phyloP scores from a whole-genome alignment of 2,113 vertebrate species.

The Lucifuga dentata region DNA sequence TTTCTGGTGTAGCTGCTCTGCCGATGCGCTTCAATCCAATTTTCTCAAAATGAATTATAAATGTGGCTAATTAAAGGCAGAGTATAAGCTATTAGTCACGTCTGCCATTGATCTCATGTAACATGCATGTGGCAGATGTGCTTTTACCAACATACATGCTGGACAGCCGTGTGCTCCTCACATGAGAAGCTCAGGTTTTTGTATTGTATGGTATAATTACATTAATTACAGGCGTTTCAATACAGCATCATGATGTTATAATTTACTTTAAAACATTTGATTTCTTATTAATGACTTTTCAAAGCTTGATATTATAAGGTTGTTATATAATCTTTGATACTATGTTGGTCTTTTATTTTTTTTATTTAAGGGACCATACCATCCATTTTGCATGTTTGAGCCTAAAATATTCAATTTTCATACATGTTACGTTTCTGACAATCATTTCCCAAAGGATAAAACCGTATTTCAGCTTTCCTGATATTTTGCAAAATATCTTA shows the following conservation, averaged over 20 bases:
- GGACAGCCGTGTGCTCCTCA: slow-evolving; percentile 32
- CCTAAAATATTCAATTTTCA: too few species aligned
- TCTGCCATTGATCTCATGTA: slow-evolving; percentile 20
- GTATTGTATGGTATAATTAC: not conserved
- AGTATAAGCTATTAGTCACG: slow-evolving; percentile 55
- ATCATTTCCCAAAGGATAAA: too few species aligned
- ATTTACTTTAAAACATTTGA: too few species aligned
- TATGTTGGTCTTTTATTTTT: too few species aligned
- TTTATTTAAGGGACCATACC: too few species aligned
- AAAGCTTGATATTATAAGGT: too few species aligned
- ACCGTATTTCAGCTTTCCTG: too few species aligned
- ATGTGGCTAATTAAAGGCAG: slow-evolving; percentile 61
- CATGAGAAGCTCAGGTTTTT: slow-evolving; percentile 15
- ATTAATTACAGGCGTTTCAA: slow-evolving; percentile 9
- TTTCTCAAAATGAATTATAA: slow-evolving; percentile 59
- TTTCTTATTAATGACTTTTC: not conserved
- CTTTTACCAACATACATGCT: slow-evolving; percentile 4
- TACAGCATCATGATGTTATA: not conserved
- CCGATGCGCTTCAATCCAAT: slow-evolving; percentile 50
- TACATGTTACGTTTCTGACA: too few species aligned
- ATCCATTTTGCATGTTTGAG: too few species aligned
- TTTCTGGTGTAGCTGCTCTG: slow-evolving; percentile 12
- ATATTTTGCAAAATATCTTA: too few species aligned
- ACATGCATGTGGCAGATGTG: slow-evolving; percentile 3
- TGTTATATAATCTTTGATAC: too few species aligned